phyloP scores from a whole-genome alignment of 2,797 vertebrate genomes.

The Hypotaenidia okinawae region DNA sequence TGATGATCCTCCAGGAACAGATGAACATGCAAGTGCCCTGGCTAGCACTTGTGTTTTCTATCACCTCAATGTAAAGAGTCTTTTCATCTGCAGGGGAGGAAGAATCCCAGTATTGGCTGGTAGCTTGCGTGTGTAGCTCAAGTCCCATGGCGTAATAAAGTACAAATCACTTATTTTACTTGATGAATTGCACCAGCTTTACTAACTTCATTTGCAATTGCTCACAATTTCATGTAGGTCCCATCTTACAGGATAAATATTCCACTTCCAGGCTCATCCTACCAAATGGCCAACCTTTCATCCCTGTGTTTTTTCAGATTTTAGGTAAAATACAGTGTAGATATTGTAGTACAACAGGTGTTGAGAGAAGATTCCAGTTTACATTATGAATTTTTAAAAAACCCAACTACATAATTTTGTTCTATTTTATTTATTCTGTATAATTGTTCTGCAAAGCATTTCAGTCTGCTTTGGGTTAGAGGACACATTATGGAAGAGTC shows the following conservation, averaged over 20 bases:
- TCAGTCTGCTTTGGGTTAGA: neutral
- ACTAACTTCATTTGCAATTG: neutral
- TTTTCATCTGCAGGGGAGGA: neutral
- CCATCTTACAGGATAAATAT: neutral
- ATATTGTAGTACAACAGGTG: neutral
- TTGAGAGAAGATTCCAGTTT: neutral
- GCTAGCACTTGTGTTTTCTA: neutral
- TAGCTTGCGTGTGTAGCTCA: neutral
- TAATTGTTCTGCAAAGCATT: neutral
- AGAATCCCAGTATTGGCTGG: neutral
- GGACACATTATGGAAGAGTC: neutral
- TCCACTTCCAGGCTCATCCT: neutral
- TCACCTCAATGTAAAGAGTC: neutral
- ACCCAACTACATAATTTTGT: neutral
- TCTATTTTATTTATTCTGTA: neutral
- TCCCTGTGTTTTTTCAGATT: neutral
- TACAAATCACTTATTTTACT: neutral
- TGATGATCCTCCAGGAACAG: neutral
- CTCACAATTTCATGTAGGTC: neutral
- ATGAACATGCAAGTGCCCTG: neutral
- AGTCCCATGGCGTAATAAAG: neutral
- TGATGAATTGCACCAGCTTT: neutral
- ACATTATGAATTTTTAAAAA: neutral
- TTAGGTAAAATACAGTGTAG: neutral
- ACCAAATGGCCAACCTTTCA: neutral